Percentiles rank a stretch among this genome's conserved stretches.
These are phyloP conservation scores for Corythaixoides concolor DNA, from an alignment of 2,113 vertebrate genomes.

Conservation along the genomic window DNA sequence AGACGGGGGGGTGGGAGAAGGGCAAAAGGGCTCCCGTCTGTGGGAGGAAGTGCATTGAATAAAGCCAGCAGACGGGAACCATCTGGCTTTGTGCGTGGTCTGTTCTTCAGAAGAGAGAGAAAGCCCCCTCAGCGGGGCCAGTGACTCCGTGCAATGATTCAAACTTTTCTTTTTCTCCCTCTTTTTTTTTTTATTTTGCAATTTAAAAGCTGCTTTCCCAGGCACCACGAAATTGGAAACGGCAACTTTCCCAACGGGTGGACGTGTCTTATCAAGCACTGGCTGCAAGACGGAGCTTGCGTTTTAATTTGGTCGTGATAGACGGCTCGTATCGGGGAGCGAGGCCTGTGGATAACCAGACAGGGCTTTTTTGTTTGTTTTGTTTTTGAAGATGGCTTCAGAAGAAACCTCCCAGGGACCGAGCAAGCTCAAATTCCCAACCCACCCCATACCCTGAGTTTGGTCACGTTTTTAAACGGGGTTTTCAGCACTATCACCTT, in stretches of 20 bases:
- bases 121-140: conserved; percentile 72
- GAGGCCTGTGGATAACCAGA: background rate
- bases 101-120: conserved; percentile 78
- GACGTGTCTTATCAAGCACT: background rate
- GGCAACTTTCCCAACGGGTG: background rate
- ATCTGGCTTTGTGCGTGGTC: conserved; percentile 88
- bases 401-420: background rate
- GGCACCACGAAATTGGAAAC: conserved; percentile 18
- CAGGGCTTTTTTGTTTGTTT: background rate
- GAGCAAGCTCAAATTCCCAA: background rate
- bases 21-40: conserved; percentile 79
- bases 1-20: conserved; percentile 54
- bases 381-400: background rate
- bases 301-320: conserved; percentile 27
- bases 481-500: background rate
- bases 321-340: background rate
- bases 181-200: background rate
- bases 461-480: fast-evolving
- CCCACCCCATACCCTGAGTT: background rate
- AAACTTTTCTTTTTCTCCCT: conserved; percentile 34
- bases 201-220: conserved; percentile 71
- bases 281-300: background rate
- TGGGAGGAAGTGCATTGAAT: conserved; percentile 92
- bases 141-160: conserved; percentile 71
- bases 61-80: conserved; percentile 95